Percentiles rank a stretch among this genome's conserved stretches.
These are phyloP conservation scores for Botia almorhae DNA, from an alignment of 2,797 vertebrate genomes.

Conservation along the genomic window DNA sequence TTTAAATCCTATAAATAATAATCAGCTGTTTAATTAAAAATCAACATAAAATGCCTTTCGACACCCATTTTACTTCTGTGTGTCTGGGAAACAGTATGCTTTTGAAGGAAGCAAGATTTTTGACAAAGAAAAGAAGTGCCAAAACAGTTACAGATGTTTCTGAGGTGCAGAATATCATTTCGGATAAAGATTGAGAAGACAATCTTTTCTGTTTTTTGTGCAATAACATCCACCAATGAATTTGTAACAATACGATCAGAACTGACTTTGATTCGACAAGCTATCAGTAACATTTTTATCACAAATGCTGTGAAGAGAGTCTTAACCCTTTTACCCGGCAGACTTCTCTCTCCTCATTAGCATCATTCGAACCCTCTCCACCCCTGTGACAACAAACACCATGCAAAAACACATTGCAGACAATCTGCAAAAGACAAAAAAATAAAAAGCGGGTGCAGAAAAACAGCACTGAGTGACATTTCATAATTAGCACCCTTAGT, in stretches of 20 bases:
- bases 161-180: too few species aligned
- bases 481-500: slow-evolving; percentile 56
- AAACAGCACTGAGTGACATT: slow-evolving; percentile 47
- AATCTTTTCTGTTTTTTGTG: not conserved
- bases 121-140: too few species aligned
- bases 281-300: not conserved
- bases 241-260: too few species aligned
- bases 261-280: not conserved
- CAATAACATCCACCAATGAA: not conserved
- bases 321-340: not conserved
- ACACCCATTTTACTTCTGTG: too few species aligned
- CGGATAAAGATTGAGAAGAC: too few species aligned
- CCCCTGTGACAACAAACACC: slow-evolving; percentile 11
- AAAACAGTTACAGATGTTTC: too few species aligned
- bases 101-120: too few species aligned
- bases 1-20: too few species aligned
- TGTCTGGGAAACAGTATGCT: too few species aligned
- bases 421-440: slow-evolving; percentile 20
- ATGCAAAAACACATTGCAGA: slow-evolving; percentile 23
- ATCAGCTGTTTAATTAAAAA: too few species aligned
- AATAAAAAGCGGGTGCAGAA: not conserved
- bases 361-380: slow-evolving; percentile 5
- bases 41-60: too few species aligned
- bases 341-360: slow-evolving; percentile 29
- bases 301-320: not conserved